Base-by-base conservation (phyloP, 2,888 invertebrate species). In the Idaea dimidiata region DNA sequence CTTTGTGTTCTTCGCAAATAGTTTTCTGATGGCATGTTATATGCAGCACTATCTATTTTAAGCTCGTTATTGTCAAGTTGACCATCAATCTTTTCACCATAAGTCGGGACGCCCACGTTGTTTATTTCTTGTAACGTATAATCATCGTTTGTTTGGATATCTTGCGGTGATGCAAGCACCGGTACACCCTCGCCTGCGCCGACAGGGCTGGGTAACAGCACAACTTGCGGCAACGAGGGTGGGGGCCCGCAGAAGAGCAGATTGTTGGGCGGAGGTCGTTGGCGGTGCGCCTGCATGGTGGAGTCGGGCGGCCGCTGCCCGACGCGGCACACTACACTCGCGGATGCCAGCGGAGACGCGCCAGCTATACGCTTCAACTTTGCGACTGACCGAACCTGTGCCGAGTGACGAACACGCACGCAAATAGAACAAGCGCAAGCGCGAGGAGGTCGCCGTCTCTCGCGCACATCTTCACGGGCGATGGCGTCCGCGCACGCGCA, bases 371-470 rank as follows among this genome's bases (percentile, higher is more conserved):
- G 88, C 85, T 87, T 81, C 84, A 88, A 84, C 82, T 88, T 89
- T 87, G 88, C 88, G 88, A 91, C 91, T 91, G 91, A 91, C 91
- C 90, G 89, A 92, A 88, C 89, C 88, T 89, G 91, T 82, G 83
- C 88, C 82, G 83, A 86, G 89, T 91, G 92, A 92, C 92, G 92
- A 89, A 88, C 86, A 86, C 88, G 92, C 88, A 91, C 92, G 78
- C 86, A 92, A 92, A 92, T 92, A 92, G 92, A 89, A 89, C 89
- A 81, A 90, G 87, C 91, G 90, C 90, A 88, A 90, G 85, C 86
- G 91, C 85, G 91, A 91, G 84, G 91, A 89, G 90, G 90, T 90
- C 90, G 89, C 88, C 90, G 88, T 88, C 89, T 90, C 92, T 89
- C 89, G 90, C 90, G 89, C 89, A 86, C 91, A 86, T 90, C 90